Conservation (phyloP, 2,797 vertebrate species). For the Sebastes glaucus region DNA sequence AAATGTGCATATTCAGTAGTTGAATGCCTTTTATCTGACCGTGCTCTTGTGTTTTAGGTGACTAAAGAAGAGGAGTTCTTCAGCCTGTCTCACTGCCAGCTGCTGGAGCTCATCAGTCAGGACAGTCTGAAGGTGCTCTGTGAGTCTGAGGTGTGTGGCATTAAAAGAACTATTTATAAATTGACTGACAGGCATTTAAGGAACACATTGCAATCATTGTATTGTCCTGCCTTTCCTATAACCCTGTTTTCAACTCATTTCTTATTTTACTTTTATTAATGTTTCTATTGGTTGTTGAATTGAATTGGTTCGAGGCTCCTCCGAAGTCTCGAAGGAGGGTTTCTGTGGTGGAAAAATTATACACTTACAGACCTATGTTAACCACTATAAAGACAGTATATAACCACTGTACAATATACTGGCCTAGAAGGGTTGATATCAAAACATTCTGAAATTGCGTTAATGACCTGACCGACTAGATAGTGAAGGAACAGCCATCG, state of each 20-base stretch:
- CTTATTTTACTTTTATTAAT: background rate
- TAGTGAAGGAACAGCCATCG: too few relatives aligned
- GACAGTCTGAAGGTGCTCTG: constrained; percentile 89
- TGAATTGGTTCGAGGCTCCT: background rate
- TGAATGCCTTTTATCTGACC: background rate
- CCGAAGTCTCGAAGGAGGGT: too few relatives aligned
- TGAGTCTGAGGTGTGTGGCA: constrained; percentile 81
- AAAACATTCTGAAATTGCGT: too few relatives aligned
- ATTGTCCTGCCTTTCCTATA: background rate
- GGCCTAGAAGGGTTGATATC: too few relatives aligned
- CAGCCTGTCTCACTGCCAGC: constrained; percentile 87
- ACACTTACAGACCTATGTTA: too few relatives aligned
- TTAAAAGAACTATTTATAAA: background rate
- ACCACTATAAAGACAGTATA: too few relatives aligned
- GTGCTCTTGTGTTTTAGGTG: constrained; percentile 70
- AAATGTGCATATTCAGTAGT: background rate
- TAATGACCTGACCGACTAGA: too few relatives aligned
- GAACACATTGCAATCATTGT: background rate
- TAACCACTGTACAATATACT: too few relatives aligned
- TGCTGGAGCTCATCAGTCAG: constrained; percentile 88
- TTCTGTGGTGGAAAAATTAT: too few relatives aligned
- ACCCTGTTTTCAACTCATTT: background rate
- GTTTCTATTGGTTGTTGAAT: background rate
- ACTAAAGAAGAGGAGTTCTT: constrained; percentile 89
- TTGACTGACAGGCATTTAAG: background rate